A percentile compares a stretch with the other conserved stretches of the same genome.
Conservation (phyloP, 2,113 vertebrate genomes). For the Aptenodytes patagonicus region DNA sequence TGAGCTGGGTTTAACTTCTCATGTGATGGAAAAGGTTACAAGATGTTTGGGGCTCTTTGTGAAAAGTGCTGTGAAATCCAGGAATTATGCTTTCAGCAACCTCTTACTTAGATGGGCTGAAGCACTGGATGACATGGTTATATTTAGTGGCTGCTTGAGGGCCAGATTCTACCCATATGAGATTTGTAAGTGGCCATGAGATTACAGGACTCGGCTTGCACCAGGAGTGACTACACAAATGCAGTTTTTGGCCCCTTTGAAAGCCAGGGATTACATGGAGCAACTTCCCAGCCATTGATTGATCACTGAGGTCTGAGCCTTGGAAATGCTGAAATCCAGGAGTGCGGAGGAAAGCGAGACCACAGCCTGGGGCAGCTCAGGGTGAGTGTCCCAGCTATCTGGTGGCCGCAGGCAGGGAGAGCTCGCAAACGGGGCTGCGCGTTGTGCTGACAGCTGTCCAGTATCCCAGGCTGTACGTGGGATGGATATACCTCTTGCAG, state of each 20-base stretch:
- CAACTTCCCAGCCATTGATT: neutral
- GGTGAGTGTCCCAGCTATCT: neutral
- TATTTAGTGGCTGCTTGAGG: neutral
- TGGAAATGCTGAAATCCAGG: neutral
- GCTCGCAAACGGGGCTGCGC: neutral
- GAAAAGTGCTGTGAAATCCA: neutral
- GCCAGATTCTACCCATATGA: neutral
- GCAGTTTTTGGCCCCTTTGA: neutral
- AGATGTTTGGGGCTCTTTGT: neutral
- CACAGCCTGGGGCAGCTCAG: neutral
- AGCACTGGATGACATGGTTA: neutral
- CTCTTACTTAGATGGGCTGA: neutral
- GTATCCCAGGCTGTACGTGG: fast-evolving
- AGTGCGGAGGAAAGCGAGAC: neutral
- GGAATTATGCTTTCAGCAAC: too few relatives aligned
- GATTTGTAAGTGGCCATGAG: neutral
- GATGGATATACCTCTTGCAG: neutral
- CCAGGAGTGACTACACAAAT: neutral
- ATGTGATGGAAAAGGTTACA: neutral
- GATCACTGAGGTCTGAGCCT: neutral
- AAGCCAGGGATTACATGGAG: neutral
- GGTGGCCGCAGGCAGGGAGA: neutral
- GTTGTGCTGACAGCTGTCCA: neutral
- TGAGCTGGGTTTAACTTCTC: neutral
- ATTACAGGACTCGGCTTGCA: neutral